Evolutionary conservation across 2,797 vertebrate genomes (phyloP).

Genomic region (Phataginus tricuspis): DNA sequence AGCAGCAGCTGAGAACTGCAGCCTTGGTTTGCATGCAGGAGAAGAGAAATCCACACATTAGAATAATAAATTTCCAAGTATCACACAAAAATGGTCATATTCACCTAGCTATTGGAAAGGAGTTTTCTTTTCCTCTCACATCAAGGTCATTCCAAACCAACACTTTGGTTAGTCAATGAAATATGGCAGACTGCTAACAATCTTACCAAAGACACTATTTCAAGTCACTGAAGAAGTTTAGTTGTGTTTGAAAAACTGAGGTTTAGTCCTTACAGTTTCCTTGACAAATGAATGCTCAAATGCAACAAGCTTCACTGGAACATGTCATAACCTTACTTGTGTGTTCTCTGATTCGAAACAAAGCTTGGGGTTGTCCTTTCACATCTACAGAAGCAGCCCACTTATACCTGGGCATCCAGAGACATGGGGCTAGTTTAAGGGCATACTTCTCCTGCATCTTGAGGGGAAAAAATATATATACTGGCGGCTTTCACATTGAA

Average conservation of each 20-base stretch:
- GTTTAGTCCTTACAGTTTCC: constrained; percentile 50
- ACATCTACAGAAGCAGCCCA: not conserved
- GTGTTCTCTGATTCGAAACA: not conserved
- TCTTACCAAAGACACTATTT: constrained; percentile 68
- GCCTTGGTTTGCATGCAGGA: not conserved
- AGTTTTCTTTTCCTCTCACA: not conserved
- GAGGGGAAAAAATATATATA: not conserved
- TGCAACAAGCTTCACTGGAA: not conserved
- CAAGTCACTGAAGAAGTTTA: constrained; percentile 59
- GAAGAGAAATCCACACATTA: not conserved
- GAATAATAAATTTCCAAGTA: not conserved
- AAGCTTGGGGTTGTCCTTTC: not conserved
- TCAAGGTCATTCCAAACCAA: constrained; percentile 59
- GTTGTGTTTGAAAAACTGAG: constrained; percentile 73
- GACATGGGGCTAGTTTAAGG: not conserved
- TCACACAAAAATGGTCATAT: not conserved
- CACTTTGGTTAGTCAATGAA: constrained; percentile 74
- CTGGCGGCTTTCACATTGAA: not conserved
- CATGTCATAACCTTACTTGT: not conserved
- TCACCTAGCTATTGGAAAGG: not conserved
- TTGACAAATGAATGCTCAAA: constrained; percentile 51
- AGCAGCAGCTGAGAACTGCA: not conserved
- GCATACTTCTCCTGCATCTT: not conserved
- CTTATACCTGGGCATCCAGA: not conserved
- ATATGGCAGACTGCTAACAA: constrained; percentile 72